Percentiles rank a stretch among this genome's conserved stretches.
Conservation (phyloP, 2,888 invertebrate species). For the Sylvicola cinctus region DNA sequence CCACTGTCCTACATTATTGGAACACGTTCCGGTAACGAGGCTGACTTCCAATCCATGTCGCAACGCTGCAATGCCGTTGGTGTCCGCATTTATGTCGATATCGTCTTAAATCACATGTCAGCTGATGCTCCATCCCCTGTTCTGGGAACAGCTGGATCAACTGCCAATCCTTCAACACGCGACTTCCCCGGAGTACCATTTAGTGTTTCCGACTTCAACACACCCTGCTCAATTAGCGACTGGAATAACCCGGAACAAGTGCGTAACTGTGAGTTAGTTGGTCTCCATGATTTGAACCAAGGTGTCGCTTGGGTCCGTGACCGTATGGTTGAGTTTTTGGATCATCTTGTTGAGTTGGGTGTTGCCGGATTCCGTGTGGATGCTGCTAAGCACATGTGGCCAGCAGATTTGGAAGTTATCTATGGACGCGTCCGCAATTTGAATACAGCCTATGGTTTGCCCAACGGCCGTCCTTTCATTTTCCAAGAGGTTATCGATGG, state of each 20-base stretch:
- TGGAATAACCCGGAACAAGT: constrained; percentile 33
- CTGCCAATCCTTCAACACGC: constrained; percentile 26
- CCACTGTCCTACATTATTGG: constrained; percentile 51
- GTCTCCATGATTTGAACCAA: constrained; percentile 31
- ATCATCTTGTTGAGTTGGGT: constrained; percentile 29
- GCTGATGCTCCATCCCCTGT: constrained; percentile 19
- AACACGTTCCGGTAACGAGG: constrained; percentile 52
- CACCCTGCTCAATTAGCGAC: constrained; percentile 24
- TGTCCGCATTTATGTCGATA: constrained; percentile 55
- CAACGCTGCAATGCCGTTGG: constrained; percentile 53
- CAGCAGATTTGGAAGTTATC: constrained; percentile 35
- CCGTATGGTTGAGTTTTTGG: constrained; percentile 28
- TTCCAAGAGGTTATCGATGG: constrained; percentile 56
- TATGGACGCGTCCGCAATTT: constrained; percentile 37
- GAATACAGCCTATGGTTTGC: constrained; percentile 42
- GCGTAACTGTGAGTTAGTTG: constrained; percentile 15
- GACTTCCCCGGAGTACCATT: constrained; percentile 36
- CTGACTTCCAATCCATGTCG: constrained; percentile 51
- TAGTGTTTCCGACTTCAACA: constrained; percentile 32
- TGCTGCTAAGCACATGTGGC: constrained; percentile 32
- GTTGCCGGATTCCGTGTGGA: constrained; percentile 34
- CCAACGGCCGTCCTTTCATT: constrained; percentile 40
- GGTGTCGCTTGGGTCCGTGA: constrained; percentile 26
- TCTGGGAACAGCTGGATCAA: constrained; percentile 15
- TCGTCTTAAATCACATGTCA: constrained; percentile 60